A percentile compares a stretch with the other conserved stretches of the same genome.
These are phyloP conservation scores for Montipora sp. DNA, from an alignment of 64 coral and sea anemone genomes.

Conservation along the genomic window DNA sequence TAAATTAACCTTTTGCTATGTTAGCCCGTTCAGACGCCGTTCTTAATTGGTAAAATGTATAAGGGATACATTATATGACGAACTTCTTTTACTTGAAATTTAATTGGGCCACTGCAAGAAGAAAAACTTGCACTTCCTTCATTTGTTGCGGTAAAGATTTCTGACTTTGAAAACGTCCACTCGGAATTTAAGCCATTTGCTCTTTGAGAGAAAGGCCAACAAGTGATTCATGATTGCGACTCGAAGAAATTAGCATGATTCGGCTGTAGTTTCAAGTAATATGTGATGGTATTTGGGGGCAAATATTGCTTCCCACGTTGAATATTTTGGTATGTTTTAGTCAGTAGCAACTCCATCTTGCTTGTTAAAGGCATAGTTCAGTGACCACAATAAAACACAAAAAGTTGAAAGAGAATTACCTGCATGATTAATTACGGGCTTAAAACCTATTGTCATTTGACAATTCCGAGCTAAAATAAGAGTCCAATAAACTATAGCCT, in stretches of 20 bases:
- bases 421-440: conserved; percentile 4
- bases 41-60: not conserved
- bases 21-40: not conserved
- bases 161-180: not conserved
- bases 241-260: conserved; percentile 9
- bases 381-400: not conserved
- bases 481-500: not conserved
- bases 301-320: conserved; percentile 37
- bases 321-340: conserved; percentile 7
- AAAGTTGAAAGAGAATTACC: conserved; percentile 11
- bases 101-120: not conserved
- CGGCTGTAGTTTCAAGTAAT: not conserved
- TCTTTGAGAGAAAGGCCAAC: not conserved
- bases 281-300: conserved; percentile 22
- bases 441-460: not conserved
- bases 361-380: not conserved
- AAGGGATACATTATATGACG: not conserved
- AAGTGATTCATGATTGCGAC: too few species aligned
- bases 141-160: not conserved
- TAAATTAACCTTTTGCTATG: conserved; percentile 24
- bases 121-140: not conserved
- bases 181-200: not conserved
- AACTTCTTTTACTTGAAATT: not conserved
- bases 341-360: not conserved
- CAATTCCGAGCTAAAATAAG: not conserved